These are phyloP conservation scores for Psammodynastes pulverulentus DNA, from an alignment of 2,113 vertebrate species.

Conservation along the genomic window DNA sequence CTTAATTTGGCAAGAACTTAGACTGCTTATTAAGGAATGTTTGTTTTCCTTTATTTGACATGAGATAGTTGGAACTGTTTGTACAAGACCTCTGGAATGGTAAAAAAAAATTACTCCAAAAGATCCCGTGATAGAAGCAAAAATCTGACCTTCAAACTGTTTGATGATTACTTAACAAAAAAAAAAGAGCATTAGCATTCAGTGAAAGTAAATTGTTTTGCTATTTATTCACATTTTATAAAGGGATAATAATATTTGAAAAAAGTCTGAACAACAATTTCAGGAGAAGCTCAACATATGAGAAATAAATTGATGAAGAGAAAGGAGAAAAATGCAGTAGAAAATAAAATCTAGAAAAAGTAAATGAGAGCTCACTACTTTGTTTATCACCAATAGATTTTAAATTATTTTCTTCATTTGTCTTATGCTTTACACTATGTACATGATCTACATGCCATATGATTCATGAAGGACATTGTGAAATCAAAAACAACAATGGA, in stretches of 20 bases:
- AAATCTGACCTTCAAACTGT: background rate
- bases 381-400: background rate
- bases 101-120: background rate
- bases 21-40: slow-evolving; percentile 48
- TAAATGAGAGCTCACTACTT: background rate
- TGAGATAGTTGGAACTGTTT: slow-evolving; percentile 28
- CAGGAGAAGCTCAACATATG: background rate
- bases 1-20: slow-evolving; percentile 40
- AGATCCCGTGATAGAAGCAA: background rate
- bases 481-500: background rate
- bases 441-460: background rate
- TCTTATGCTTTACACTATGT: background rate
- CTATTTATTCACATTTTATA: background rate
- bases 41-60: slow-evolving; percentile 49
- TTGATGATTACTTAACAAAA: background rate
- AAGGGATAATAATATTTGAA: background rate
- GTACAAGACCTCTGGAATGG: slow-evolving; percentile 39
- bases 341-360: background rate
- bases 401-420: background rate
- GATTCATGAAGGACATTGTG: background rate
- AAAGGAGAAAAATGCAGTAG: background rate
- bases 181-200: background rate
- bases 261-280: background rate
- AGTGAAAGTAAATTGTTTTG: background rate
- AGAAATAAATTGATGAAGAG: background rate